Evolutionary conservation across 2,797 vertebrate genomes (phyloP).

Genomic region (Esox lucius): DNA sequence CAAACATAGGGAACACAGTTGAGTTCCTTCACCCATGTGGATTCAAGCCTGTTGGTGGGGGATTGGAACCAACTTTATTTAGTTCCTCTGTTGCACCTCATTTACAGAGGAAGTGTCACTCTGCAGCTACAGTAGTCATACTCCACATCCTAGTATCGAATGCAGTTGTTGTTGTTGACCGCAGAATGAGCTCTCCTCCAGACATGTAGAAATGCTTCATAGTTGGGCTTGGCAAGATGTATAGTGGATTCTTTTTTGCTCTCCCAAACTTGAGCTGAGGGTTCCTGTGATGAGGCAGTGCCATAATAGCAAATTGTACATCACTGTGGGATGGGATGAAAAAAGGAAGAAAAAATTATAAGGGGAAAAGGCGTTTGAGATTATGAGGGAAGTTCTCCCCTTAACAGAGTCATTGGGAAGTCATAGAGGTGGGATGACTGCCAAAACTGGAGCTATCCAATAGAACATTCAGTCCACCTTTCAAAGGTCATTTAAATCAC

Average conservation of each 20-base stretch:
- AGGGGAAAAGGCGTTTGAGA: background rate
- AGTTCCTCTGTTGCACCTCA: slow-evolving; percentile 43
- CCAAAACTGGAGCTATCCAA: background rate
- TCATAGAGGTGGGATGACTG: slow-evolving; percentile 25
- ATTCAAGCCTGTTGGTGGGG: slow-evolving; percentile 27
- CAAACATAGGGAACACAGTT: slow-evolving; percentile 19
- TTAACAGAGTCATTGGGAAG: slow-evolving; percentile 33
- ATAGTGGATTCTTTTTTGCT: too few relatives aligned
- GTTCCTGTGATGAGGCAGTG: slow-evolving; percentile 38
- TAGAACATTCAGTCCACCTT: slow-evolving; percentile 28
- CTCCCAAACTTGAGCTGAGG: too few relatives aligned
- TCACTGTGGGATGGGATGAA: background rate
- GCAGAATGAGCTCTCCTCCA: too few relatives aligned
- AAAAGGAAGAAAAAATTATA: background rate
- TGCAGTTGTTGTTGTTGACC: slow-evolving; percentile 1
- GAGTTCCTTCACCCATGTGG: slow-evolving; percentile 41
- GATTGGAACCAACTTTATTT: slow-evolving; percentile 51
- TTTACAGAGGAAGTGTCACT: slow-evolving; percentile 44
- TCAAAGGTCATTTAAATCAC: slow-evolving; percentile 11
- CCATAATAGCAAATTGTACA: background rate
- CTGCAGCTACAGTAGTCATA: slow-evolving; percentile 51
- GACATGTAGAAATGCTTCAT: too few relatives aligned
- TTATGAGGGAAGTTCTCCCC: background rate
- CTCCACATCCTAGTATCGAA: slow-evolving; percentile 34
- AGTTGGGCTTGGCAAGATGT: too few relatives aligned